Conservation (phyloP, 1,140 invertebrate genomes). For the Diuraphis noxia region DNA sequence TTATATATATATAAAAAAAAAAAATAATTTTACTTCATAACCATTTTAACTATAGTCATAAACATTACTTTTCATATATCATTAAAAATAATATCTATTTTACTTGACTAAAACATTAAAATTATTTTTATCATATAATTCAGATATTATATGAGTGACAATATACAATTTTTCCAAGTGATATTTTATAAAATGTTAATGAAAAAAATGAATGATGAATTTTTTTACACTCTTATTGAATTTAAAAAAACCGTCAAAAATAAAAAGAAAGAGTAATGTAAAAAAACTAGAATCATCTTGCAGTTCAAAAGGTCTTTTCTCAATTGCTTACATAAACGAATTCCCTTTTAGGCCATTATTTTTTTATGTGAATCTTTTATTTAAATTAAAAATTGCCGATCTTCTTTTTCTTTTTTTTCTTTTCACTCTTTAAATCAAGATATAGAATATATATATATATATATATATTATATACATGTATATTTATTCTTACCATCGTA, state of each 20-base stretch:
- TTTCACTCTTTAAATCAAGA: slow-evolving; percentile 20
- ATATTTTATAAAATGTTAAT: background rate
- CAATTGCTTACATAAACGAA: slow-evolving; percentile 37
- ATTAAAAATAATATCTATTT: background rate
- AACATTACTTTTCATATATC: background rate
- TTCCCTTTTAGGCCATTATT: background rate
- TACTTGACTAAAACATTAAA: background rate
- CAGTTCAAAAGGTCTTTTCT: background rate
- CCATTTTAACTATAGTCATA: background rate
- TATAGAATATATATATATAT: background rate
- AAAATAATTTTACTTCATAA: background rate
- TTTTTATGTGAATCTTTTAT: slow-evolving; percentile 32
- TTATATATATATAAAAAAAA: too few species aligned
- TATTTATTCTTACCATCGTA: slow-evolving; percentile 8
- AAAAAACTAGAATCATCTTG: background rate
- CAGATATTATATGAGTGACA: background rate
- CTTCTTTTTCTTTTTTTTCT: background rate
- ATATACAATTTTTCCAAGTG: background rate
- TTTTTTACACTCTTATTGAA: background rate
- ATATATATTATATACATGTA: background rate
- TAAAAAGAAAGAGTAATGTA: background rate
- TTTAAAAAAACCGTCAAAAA: background rate
- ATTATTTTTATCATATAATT: background rate
- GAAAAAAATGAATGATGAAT: background rate
- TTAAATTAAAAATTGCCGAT: slow-evolving; percentile 34